A percentile compares a stretch with the other conserved stretches of the same genome.
phyloP scores from a whole-genome alignment of 2,113 vertebrate species.

The Serinus canaria region DNA sequence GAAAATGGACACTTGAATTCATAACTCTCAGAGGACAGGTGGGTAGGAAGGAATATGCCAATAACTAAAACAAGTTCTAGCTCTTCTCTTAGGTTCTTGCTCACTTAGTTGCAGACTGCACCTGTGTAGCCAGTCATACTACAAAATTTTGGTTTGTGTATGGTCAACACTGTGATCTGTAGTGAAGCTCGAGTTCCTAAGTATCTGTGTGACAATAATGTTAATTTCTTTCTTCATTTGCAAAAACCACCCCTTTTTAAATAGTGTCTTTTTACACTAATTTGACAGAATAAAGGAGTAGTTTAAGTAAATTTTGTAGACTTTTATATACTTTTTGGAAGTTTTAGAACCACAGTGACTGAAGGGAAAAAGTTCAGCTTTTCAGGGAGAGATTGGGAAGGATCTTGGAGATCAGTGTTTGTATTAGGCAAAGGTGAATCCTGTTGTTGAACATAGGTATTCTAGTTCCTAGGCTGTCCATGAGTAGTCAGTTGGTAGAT shows the following conservation, averaged over 20 bases:
- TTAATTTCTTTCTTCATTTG: background rate
- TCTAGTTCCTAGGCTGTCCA: background rate
- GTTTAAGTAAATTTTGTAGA: background rate
- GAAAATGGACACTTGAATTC: background rate
- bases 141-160: background rate
- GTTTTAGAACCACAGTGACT: background rate
- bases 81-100: background rate
- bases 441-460: background rate
- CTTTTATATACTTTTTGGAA: background rate
- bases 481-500: background rate
- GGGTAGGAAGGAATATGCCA: background rate
- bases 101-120: background rate
- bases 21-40: accelerated
- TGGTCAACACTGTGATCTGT: background rate
- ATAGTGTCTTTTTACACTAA: background rate
- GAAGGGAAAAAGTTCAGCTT: background rate
- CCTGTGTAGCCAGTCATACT: background rate
- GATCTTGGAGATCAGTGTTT: background rate
- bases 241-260: background rate
- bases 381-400: background rate
- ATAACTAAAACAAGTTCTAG: background rate
- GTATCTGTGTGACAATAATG: background rate
- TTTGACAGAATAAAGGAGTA: background rate
- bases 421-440: background rate
- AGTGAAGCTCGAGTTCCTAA: background rate